These are phyloP conservation scores for Didymodactylos carnosus DNA, from an alignment of 2,888 invertebrate genomes.

Conservation along the genomic window DNA sequence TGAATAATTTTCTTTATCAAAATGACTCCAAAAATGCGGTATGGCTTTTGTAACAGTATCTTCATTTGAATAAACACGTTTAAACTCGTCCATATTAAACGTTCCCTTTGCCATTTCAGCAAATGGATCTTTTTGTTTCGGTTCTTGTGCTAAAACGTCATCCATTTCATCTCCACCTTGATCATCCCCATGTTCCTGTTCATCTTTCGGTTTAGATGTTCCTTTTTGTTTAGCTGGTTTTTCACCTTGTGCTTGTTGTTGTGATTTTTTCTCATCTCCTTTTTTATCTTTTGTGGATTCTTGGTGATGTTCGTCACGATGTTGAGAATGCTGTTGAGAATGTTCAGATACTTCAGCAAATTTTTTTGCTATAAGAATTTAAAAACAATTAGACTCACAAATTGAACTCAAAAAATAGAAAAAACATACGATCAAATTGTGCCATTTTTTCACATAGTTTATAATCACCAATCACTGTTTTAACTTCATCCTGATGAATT, in stretches of 20 bases:
- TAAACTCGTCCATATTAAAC: constrained; percentile 89
- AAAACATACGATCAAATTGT: constrained; percentile 45
- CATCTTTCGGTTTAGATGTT: constrained; percentile 17
- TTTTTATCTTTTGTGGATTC: constrained; percentile 24
- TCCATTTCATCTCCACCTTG: constrained; percentile 28
- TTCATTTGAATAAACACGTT: constrained; percentile 87
- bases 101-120: constrained; percentile 37
- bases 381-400: background rate
- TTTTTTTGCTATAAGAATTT: constrained; percentile 44
- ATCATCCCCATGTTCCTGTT: constrained; percentile 35
- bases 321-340: constrained; percentile 16
- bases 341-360: constrained; percentile 33
- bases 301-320: too few species aligned
- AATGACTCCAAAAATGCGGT: constrained; percentile 94
- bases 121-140: constrained; percentile 17
- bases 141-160: constrained; percentile 18
- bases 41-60: constrained; percentile 65
- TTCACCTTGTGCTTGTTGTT: constrained; percentile 17
- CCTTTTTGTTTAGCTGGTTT: constrained; percentile 24
- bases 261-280: constrained; percentile 24
- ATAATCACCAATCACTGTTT: constrained; percentile 51
- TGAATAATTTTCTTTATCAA: constrained; percentile 81
- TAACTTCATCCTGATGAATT: constrained; percentile 62
- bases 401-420: background rate
- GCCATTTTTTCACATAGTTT: constrained; percentile 57